Evolutionary conservation across 1,140 invertebrate genomes (phyloP).

Genomic region (Sminthurinus signatus): DNA sequence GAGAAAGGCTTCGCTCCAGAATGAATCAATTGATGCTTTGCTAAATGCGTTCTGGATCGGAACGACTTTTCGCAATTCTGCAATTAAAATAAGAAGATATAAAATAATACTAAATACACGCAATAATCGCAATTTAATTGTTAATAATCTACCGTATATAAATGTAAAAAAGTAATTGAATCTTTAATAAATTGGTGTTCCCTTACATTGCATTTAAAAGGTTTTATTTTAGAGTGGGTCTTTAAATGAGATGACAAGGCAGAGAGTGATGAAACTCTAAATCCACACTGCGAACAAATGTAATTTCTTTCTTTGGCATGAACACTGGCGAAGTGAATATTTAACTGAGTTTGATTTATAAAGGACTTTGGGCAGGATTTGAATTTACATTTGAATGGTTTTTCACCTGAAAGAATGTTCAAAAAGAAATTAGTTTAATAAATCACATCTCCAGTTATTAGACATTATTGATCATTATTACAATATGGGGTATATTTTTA

Average conservation of each 20-base stretch:
- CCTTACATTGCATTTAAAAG: conserved; percentile 60
- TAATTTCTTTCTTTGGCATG: conserved; percentile 52
- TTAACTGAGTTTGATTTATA: conserved; percentile 1
- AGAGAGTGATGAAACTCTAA: background rate
- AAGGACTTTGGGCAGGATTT: conserved; percentile 3
- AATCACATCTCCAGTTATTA: too few relatives aligned
- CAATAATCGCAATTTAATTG: too few relatives aligned
- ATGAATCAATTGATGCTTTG: conserved; percentile 15
- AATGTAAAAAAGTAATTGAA: conserved; percentile 5
- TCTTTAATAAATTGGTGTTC: background rate
- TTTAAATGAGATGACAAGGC: conserved; percentile 4
- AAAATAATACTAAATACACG: too few relatives aligned
- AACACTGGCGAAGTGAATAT: conserved; percentile 1
- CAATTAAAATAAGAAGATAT: background rate
- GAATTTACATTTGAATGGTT: background rate
- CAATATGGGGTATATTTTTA: too few relatives aligned
- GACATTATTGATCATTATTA: too few relatives aligned
- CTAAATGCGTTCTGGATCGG: conserved; percentile 9
- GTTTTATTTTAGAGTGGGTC: conserved; percentile 33
- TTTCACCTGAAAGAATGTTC: background rate
- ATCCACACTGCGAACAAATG: conserved; percentile 48
- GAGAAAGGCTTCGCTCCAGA: background rate
- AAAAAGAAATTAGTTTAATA: too few relatives aligned
- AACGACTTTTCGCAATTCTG: conserved; percentile 18
- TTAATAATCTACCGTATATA: too few relatives aligned